These are phyloP conservation scores for Epirrhoe tristata DNA, from an alignment of 2,888 invertebrate genomes.

Conservation along the genomic window DNA sequence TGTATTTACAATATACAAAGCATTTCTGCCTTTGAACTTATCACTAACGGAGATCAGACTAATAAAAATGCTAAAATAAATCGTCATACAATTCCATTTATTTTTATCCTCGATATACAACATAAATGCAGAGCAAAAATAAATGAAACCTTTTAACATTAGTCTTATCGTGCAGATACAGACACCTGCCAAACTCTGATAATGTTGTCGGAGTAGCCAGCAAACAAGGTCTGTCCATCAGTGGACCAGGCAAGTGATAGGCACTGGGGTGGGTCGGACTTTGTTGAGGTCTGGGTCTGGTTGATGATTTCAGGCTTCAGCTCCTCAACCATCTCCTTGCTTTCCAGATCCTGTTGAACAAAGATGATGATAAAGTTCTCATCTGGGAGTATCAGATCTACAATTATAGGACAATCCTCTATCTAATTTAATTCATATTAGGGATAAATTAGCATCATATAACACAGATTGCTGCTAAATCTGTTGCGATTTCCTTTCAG, in stretches of 20 bases:
- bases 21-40: conserved; percentile 40
- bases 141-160: conserved; percentile 73
- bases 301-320: conserved; percentile 97
- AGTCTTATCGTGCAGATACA: conserved; percentile 89
- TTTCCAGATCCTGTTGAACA: conserved; percentile 94
- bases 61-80: conserved; percentile 70
- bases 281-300: conserved; percentile 87
- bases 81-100: conserved; percentile 77
- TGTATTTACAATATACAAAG: conserved; percentile 48
- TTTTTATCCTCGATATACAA: conserved; percentile 70
- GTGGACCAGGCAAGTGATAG: conserved; percentile 99
- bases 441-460: no score
- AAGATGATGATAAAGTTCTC: conserved; percentile 21
- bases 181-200: conserved; percentile 99
- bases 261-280: conserved; percentile 97
- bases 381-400: not conserved
- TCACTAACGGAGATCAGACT: conserved; percentile 66
- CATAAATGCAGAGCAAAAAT: conserved; percentile 72
- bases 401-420: no score
- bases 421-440: no score
- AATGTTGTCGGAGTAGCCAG: conserved; percentile 99
- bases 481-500: not conserved
- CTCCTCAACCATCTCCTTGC: conserved; percentile 99
- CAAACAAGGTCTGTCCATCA: conserved; percentile 99
- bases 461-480: no score